Conservation (phyloP, 1,140 invertebrate genomes). For the Trachymyrmex septentrionalis region DNA sequence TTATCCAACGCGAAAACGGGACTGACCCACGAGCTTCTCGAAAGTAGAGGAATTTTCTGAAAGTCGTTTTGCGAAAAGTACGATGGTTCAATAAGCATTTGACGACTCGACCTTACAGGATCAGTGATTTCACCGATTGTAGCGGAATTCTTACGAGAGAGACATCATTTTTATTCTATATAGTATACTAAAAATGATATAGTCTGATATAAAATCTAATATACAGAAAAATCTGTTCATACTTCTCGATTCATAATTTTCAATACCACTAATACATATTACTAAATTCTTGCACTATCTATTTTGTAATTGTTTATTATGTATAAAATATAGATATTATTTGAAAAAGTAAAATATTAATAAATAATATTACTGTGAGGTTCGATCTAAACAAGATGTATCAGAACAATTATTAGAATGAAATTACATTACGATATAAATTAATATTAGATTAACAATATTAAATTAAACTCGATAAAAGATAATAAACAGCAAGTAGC, state of each 20-base stretch:
- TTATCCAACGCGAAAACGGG: conserved; percentile 37
- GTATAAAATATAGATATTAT: background rate
- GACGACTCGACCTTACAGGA: background rate
- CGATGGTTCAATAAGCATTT: conserved; percentile 38
- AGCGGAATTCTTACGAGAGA: background rate
- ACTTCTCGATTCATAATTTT: background rate
- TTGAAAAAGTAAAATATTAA: conserved; percentile 5
- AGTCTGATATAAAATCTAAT: too few relatives aligned
- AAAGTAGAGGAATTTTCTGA: conserved; percentile 23
- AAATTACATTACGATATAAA: too few relatives aligned
- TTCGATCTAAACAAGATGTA: too few relatives aligned
- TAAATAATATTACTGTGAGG: background rate
- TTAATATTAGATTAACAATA: too few relatives aligned
- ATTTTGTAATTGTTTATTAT: background rate
- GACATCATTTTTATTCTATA: background rate
- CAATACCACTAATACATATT: background rate
- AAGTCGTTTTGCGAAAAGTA: conserved; percentile 40
- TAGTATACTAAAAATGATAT: background rate
- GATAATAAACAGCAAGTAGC: too few relatives aligned
- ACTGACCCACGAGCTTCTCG: conserved; percentile 20
- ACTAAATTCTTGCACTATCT: background rate
- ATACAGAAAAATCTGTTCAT: background rate
- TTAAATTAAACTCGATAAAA: too few relatives aligned
- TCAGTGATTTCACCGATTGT: conserved; percentile 16
- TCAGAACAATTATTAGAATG: too few relatives aligned